Conservation (phyloP, 2,888 invertebrate species). For the Trichogramma evanescens region DNA sequence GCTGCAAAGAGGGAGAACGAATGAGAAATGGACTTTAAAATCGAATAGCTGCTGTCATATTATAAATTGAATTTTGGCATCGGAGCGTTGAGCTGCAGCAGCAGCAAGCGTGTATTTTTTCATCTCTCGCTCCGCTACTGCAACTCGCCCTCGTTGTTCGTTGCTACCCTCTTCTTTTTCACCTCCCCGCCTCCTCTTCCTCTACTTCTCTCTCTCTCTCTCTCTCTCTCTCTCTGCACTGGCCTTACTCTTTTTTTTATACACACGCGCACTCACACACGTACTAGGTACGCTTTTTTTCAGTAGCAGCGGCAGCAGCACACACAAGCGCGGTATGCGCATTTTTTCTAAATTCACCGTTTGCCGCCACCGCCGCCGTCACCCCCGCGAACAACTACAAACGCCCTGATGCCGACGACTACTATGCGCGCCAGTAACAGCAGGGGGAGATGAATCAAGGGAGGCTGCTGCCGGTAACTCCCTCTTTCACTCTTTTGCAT, state of each 20-base stretch:
- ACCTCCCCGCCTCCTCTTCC: constrained; percentile 15
- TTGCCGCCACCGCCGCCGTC: not conserved
- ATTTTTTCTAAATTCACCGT: constrained; percentile 28
- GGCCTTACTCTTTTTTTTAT: not conserved
- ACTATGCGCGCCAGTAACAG: not conserved
- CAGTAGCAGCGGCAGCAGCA: constrained; percentile 3
- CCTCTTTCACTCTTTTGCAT: not conserved
- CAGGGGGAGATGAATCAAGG: constrained; percentile 1
- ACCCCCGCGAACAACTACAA: constrained; percentile 16
- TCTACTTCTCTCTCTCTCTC: constrained; percentile 15
- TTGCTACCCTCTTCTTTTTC: constrained; percentile 14
- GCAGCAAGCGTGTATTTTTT: constrained; percentile 27
- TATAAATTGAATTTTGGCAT: constrained; percentile 44
- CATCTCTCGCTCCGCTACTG: constrained; percentile 24
- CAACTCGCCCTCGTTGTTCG: not conserved
- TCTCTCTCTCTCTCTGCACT: constrained; percentile 10
- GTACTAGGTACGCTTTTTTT: constrained; percentile 3
- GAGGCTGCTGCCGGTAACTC: not conserved
- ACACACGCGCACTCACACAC: constrained; percentile 1
- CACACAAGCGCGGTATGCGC: not conserved
- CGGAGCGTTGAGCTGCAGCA: constrained; percentile 28
- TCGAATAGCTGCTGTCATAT: constrained; percentile 44
- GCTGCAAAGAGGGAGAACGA: constrained; percentile 20
- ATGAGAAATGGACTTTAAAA: constrained; percentile 45
- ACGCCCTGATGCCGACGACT: not conserved